Percentiles rank a stretch among this genome's conserved stretches.
Evolutionary conservation across 1,140 invertebrate species (phyloP).

Genomic region (Aphelinus atriplicis): DNA sequence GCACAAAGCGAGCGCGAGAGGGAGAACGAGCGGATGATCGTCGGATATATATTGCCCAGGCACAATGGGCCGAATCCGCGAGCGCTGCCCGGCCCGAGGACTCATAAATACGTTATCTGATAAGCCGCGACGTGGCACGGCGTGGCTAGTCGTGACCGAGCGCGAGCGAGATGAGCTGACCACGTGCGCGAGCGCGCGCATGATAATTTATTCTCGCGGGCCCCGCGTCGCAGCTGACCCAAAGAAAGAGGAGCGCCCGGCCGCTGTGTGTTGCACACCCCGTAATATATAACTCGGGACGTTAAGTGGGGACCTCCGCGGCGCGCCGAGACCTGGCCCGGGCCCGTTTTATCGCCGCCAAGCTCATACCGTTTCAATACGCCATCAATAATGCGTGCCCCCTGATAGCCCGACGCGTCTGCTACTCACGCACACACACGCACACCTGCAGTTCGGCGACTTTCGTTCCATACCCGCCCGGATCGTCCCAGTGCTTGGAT

Average conservation of each 20-base stretch:
- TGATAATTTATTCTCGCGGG: constrained; percentile 51
- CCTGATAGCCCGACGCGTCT: no score
- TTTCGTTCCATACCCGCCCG: no score
- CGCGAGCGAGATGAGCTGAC: no score
- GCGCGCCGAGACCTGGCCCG: constrained; percentile 54
- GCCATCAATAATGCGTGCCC: constrained; percentile 61
- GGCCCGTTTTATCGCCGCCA: constrained; percentile 62
- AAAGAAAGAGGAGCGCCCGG: constrained; percentile 51
- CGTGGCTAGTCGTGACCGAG: no score
- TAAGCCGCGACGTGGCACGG: no score
- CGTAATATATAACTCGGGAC: constrained; percentile 63
- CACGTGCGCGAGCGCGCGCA: constrained; percentile 10
- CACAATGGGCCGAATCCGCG: no score
- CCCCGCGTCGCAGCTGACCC: constrained; percentile 43
- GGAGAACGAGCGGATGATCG: constrained; percentile 32
- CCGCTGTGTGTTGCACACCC: constrained; percentile 40
- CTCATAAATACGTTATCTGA: no score
- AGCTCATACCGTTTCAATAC: constrained; percentile 65
- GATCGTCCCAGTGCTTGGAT: no score
- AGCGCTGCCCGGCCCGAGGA: no score
- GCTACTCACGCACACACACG: no score
- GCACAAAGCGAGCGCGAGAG: background rate
- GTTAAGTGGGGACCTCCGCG: constrained; percentile 65
- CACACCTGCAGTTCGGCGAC: no score
- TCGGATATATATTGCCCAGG: no score